phyloP scores from a whole-genome alignment of 2,888 invertebrate genomes.

The Acrobasis suavella region DNA sequence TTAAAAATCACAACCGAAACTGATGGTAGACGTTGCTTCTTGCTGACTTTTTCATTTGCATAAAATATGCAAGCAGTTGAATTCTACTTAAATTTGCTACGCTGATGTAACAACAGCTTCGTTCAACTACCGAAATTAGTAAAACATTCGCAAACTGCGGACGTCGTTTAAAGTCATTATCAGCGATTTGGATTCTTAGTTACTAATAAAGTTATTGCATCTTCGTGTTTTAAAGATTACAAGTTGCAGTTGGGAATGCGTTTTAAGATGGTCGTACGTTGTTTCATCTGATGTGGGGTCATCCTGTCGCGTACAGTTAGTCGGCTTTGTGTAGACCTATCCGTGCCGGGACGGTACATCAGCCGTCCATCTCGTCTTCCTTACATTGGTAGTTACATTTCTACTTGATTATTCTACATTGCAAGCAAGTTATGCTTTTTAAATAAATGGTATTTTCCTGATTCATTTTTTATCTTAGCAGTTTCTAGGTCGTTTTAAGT shows the following conservation, averaged over 20 bases:
- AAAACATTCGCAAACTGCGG: conserved; percentile 67
- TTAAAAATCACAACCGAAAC: conserved; percentile 50
- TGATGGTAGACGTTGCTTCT: conserved; percentile 55
- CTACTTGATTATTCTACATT: background rate
- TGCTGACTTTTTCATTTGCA: conserved; percentile 67
- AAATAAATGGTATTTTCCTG: background rate
- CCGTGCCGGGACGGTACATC: conserved; percentile 67
- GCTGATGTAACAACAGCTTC: conserved; percentile 59
- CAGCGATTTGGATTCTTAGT: conserved; percentile 66
- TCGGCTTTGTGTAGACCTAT: conserved; percentile 64
- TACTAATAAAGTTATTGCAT: conserved; percentile 57
- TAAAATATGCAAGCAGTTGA: conserved; percentile 69
- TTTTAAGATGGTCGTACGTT: conserved; percentile 51
- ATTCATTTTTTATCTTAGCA: no score
- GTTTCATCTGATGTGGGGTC: conserved; percentile 59
- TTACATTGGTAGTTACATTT: no score
- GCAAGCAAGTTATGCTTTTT: background rate
- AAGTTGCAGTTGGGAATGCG: conserved; percentile 39
- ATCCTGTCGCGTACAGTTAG: conserved; percentile 73
- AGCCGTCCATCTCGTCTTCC: conserved; percentile 44
- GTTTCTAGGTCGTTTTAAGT: no score
- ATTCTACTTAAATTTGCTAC: conserved; percentile 61
- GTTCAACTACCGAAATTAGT: conserved; percentile 63
- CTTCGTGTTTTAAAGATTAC: conserved; percentile 33
- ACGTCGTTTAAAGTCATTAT: conserved; percentile 67